Evolutionary conservation across 2,113 vertebrate genomes (phyloP).

Genomic region (Arvicanthis niloticus): DNA sequence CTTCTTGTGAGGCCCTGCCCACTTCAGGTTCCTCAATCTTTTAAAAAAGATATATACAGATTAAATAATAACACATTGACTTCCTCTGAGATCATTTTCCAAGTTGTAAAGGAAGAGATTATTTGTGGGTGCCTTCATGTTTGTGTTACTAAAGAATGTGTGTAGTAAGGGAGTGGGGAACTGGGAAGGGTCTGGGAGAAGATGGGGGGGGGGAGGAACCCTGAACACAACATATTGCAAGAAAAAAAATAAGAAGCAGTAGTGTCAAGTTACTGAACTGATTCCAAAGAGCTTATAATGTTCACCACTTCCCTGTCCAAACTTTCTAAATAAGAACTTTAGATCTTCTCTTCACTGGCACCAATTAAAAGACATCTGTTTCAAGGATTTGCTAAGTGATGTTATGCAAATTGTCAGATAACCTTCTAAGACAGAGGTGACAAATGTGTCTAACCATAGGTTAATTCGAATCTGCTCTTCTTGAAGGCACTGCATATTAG

Average conservation of each 20-base stretch:
- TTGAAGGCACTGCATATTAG: neutral
- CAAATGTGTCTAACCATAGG: neutral
- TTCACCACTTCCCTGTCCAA: neutral
- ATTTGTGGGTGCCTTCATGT: neutral
- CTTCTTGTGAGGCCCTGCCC: too few species aligned
- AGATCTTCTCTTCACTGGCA: neutral
- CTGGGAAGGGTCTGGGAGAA: neutral
- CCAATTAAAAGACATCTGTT: constrained; percentile 26
- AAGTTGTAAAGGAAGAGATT: neutral
- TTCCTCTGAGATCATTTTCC: neutral
- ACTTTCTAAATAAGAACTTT: neutral
- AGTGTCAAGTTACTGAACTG: constrained; percentile 19
- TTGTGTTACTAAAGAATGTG: neutral
- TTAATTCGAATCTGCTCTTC: neutral
- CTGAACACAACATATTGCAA: neutral
- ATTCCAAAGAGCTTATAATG: neutral
- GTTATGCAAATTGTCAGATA: neutral
- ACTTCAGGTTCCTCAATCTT: too few species aligned
- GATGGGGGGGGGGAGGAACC: neutral
- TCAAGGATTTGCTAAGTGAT: constrained; percentile 22
- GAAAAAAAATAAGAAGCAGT: neutral
- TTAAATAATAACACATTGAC: neutral
- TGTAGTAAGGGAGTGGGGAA: neutral
- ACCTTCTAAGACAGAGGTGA: neutral
- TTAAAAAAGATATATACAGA: neutral